Evolutionary conservation across 2,888 invertebrate species (phyloP).

Genomic region (Thereva nobilitata): DNA sequence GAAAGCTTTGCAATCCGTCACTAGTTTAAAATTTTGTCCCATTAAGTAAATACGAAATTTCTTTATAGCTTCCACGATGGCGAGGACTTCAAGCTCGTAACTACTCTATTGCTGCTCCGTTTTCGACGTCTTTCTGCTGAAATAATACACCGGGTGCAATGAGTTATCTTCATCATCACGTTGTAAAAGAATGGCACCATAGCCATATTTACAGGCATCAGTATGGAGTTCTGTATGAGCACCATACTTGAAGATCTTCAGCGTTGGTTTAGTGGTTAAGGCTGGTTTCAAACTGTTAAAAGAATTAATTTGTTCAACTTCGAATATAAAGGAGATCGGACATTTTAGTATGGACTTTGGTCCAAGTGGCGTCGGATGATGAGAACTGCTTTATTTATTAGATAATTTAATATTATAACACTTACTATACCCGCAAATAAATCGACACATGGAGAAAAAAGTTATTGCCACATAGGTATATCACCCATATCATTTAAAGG

Average conservation of each 20-base stretch:
- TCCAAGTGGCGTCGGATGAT: too few relatives aligned
- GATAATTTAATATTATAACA: too few relatives aligned
- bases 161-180: background rate
- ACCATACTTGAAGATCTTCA: slow-evolving; percentile 27
- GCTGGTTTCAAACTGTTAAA: slow-evolving; percentile 14
- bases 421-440: too few relatives aligned
- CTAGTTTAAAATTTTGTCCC: too few relatives aligned
- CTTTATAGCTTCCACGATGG: slow-evolving; percentile 1
- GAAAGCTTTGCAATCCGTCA: too few relatives aligned
- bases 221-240: slow-evolving; percentile 28
- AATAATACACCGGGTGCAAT: slow-evolving; percentile 21
- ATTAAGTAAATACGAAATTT: too few relatives aligned
- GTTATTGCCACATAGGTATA: too few relatives aligned
- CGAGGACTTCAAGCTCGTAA: slow-evolving; percentile 37
- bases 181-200: slow-evolving; percentile 18
- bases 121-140: slow-evolving; percentile 24
- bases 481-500: too few relatives aligned
- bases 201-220: slow-evolving; percentile 20
- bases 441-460: too few relatives aligned
- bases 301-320: background rate
- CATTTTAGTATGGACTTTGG: too few relatives aligned
- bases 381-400: too few relatives aligned
- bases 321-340: too few relatives aligned
- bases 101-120: slow-evolving; percentile 26
- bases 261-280: slow-evolving; percentile 14